These are phyloP conservation scores for Hypsopygia costalis DNA, from an alignment of 2,888 invertebrate genomes.

Conservation along the genomic window DNA sequence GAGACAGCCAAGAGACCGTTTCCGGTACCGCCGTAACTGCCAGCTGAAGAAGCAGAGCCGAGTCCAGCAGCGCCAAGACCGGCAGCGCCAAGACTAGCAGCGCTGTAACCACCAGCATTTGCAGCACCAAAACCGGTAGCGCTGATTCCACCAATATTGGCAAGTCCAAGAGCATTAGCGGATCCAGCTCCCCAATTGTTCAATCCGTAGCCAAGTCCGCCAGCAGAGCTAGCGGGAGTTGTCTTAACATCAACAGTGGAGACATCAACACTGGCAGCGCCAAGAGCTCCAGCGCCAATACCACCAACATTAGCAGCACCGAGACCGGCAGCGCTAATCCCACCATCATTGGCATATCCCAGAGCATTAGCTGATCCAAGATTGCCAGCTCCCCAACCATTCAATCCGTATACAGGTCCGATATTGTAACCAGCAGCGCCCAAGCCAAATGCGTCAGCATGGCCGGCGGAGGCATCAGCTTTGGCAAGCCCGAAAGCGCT, in stretches of 20 bases:
- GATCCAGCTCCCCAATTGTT: not conserved
- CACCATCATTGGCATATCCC: not conserved
- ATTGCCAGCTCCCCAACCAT: not conserved
- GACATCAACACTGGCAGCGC: slow-evolving; percentile 4
- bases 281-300: not conserved
- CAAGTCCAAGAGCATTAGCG: slow-evolving; percentile 4
- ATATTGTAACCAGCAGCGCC: not conserved
- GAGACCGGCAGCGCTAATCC: not conserved
- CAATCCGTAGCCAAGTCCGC: too few relatives aligned
- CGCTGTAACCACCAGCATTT: slow-evolving; percentile 1
- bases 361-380: not conserved
- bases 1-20: too few relatives aligned
- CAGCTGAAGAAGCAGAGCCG: slow-evolving; percentile 13
- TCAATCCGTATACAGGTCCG: not conserved
- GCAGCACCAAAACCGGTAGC: slow-evolving; percentile 3
- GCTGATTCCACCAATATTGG: not conserved
- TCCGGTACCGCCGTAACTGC: slow-evolving; percentile 3
- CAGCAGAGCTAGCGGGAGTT: too few relatives aligned
- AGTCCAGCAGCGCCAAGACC: slow-evolving; percentile 13
- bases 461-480: not conserved
- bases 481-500: not conserved
- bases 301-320: slow-evolving; percentile 3
- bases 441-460: not conserved
- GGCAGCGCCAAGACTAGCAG: too few relatives aligned
- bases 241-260: too few relatives aligned